Base-by-base conservation (phyloP, 2,888 invertebrate genomes). In the Bimastos eiseni region DNA sequence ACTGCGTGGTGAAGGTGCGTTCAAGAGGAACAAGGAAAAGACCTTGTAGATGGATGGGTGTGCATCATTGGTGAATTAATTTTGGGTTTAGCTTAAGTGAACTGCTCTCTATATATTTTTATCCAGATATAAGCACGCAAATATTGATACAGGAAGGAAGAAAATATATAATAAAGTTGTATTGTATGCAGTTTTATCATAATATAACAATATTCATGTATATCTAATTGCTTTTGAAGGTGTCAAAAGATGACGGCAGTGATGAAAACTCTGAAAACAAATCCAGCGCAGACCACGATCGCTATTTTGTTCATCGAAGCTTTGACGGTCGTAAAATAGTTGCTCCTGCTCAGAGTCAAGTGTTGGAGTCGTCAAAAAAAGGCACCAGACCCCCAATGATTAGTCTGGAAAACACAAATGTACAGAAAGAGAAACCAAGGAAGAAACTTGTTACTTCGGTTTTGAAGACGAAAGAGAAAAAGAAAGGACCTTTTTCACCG, bases 211-310 rank as follows among this genome's bases (percentile, higher is more conserved):
- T 88, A 34, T 11, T 88, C 30, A 15, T 30, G 24, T 33, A 8
- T 36, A 15, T 37, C 5, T 90, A 91, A 38, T 83, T 19, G 11
- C 49, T 34, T 83, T 38, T 70, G 24, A 37, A 37, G 88, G 38
- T 88, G 36, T 70, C 70, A 8, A 89, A 38, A 33, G 49, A 41
- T 70, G 30, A 21, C 24, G 49, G 1, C 44, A 19, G 13, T 49
- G 49, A 70, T 11, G 70, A 70, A n/a, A 21, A 89, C 83, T 44
- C 49, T 30, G 88, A 89, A n/a, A 89, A 44, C 30, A n/a, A 89
- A 38, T 38, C 83, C 11, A 37, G 36, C 8, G 83, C 30, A 17
- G 83, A 55, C n/a, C 30, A 41, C 4, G 84, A 37, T 30, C 11
- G 30, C 11, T 84, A 38, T 34, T 34, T 37, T n/a, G 70, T 70